These are phyloP conservation scores for Crambe crambe DNA, from an alignment of 37 sponge, comb jelly and placozoan species.

Conservation along the genomic window DNA sequence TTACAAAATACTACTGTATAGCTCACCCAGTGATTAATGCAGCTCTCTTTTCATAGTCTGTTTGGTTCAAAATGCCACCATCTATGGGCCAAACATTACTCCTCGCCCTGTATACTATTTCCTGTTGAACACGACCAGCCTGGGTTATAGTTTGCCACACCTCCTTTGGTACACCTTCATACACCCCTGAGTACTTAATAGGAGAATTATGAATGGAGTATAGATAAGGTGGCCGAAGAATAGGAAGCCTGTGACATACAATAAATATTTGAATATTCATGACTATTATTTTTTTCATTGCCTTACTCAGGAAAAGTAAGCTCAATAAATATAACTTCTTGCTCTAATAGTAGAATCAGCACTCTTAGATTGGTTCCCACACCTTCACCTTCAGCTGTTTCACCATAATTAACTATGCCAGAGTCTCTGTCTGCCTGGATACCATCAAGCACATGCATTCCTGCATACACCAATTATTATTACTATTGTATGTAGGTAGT, in stretches of 20 bases:
- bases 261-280: background rate
- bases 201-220: slow-evolving; percentile 83
- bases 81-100: slow-evolving; percentile 81
- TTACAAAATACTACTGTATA: too few relatives aligned
- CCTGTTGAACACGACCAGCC: slow-evolving; percentile 64
- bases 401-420: slow-evolving; percentile 64
- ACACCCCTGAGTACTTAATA: slow-evolving; percentile 51
- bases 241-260: slow-evolving; percentile 55
- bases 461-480: background rate
- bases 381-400: slow-evolving; percentile 10
- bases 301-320: slow-evolving; percentile 75
- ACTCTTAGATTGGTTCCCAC: slow-evolving; percentile 38
- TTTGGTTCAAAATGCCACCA: slow-evolving; percentile 56
- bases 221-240: slow-evolving; percentile 76
- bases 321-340: slow-evolving; percentile 77
- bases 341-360: slow-evolving; percentile 74
- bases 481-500: too few relatives aligned
- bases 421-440: slow-evolving; percentile 72
- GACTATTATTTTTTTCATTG: background rate
- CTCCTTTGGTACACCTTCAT: slow-evolving; percentile 48
- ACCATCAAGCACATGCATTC: slow-evolving; percentile 68
- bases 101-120: slow-evolving; percentile 36
- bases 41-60: slow-evolving; percentile 27
- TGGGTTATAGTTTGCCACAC: slow-evolving; percentile 62
- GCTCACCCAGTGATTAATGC: slow-evolving; percentile 61